A percentile compares a stretch with the other conserved stretches of the same genome.
These are phyloP conservation scores for Xanthorhoe spadicearia DNA, from an alignment of 2,888 invertebrate species.

Conservation along the genomic window DNA sequence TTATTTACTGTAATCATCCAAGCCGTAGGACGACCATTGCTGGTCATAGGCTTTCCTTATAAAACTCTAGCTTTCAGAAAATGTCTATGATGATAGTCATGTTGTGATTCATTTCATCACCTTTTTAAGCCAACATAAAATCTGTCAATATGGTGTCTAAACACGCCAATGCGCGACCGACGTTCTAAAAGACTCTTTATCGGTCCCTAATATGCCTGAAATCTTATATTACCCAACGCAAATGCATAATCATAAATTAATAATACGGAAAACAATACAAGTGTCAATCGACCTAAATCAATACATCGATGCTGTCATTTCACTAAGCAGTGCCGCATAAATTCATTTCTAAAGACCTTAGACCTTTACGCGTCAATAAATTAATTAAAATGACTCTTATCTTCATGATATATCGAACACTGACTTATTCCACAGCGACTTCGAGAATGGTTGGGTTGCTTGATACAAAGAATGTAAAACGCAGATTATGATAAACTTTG, in stretches of 20 bases:
- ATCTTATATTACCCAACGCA: background rate
- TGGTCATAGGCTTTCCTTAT: no score
- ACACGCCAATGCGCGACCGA: no score
- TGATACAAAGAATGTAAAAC: background rate
- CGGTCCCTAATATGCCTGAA: no score
- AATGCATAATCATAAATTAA: background rate
- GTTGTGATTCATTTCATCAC: no score
- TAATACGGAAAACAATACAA: slow-evolving; percentile 17
- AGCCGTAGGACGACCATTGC: no score
- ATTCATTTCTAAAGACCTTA: slow-evolving; percentile 49
- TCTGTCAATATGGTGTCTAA: no score
- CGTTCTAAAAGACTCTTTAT: no score
- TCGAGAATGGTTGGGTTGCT: slow-evolving; percentile 7
- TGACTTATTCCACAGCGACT: slow-evolving; percentile 11
- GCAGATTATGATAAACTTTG: no score
- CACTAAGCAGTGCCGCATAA: slow-evolving; percentile 47
- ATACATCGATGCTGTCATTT: slow-evolving; percentile 32
- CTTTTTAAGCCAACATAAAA: no score
- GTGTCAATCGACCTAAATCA: slow-evolving; percentile 21
- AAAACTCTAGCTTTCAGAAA: no score
- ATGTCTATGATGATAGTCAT: no score
- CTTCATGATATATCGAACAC: slow-evolving; percentile 39
- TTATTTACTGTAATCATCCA: no score
- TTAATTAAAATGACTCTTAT: slow-evolving; percentile 58
- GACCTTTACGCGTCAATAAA: slow-evolving; percentile 58